Evolutionary conservation across 92 coral and sea anemone species (phyloP).

Genomic region (Actinostola sp.): DNA sequence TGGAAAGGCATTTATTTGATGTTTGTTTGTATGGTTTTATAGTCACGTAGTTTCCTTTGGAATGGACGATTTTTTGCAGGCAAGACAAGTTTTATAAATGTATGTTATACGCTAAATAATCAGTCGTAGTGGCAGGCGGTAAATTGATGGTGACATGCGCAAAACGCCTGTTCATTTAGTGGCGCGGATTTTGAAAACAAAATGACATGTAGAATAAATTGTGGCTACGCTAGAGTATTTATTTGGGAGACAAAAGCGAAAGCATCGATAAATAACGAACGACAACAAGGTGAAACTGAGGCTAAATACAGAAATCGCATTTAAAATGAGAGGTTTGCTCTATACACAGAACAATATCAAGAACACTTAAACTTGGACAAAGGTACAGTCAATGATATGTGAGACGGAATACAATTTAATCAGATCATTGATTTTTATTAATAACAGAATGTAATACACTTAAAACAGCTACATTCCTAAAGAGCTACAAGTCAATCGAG

Average conservation of each 20-base stretch:
- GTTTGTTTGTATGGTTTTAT: no score
- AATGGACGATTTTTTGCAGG: no score
- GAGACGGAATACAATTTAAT: not conserved
- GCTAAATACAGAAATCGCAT: conserved; percentile 12
- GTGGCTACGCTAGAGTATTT: conserved; percentile 31
- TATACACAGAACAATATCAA: conserved; percentile 27
- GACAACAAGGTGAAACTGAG: conserved; percentile 7
- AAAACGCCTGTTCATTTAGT: not conserved
- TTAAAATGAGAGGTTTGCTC: conserved; percentile 26
- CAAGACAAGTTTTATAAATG: not conserved
- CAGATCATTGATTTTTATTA: not conserved
- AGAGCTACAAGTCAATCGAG: conserved; percentile 45
- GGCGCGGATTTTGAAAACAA: conserved; percentile 29
- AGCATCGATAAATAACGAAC: not conserved
- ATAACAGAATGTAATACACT: not conserved
- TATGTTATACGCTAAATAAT: not conserved
- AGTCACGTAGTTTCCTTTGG: no score
- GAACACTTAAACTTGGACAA: conserved; percentile 31
- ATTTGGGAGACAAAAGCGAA: conserved; percentile 31
- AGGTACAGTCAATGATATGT: conserved; percentile 8
- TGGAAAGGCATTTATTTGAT: no score
- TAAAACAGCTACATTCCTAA: conserved; percentile 36
- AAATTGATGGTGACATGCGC: conserved; percentile 2
- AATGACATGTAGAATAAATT: conserved; percentile 29
- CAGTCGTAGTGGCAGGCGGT: not conserved